These are phyloP conservation scores for Geotrypetes seraphini DNA, from an alignment of 2,797 vertebrate species.

Conservation along the genomic window DNA sequence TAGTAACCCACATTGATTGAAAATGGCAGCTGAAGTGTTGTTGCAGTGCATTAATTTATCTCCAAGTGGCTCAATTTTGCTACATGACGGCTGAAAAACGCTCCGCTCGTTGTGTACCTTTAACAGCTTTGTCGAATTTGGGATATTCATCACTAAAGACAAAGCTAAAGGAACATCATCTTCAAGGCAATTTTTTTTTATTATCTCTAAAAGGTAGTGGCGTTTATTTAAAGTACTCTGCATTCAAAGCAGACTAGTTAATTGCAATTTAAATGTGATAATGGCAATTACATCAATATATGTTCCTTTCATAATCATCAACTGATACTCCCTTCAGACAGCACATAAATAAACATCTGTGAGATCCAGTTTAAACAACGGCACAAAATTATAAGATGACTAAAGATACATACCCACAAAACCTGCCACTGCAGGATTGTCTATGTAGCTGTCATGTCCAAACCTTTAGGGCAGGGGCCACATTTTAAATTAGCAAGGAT, in stretches of 20 bases:
- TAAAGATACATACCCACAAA: not conserved
- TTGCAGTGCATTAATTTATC: constrained; percentile 48
- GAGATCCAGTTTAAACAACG: constrained; percentile 33
- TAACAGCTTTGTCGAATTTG: constrained; percentile 27
- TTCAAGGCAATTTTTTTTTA: constrained; percentile 46
- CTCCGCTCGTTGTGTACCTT: constrained; percentile 31
- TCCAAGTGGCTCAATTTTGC: constrained; percentile 49
- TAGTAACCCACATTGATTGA: constrained; percentile 65
- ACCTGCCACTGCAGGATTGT: not conserved
- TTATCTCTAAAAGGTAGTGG: constrained; percentile 42
- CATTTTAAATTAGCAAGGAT: no score
- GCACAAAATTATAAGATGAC: constrained; percentile 18
- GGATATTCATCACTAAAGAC: constrained; percentile 25
- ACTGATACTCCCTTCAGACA: constrained; percentile 31
- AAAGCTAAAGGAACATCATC: constrained; percentile 32
- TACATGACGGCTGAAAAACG: constrained; percentile 34
- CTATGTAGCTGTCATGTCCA: no score
- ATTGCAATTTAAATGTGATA: constrained; percentile 54
- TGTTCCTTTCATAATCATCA: constrained; percentile 28
- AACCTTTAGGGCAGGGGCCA: no score
- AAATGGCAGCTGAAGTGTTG: constrained; percentile 75
- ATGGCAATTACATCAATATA: constrained; percentile 38
- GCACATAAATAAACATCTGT: constrained; percentile 38
- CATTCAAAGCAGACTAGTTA: constrained; percentile 53
- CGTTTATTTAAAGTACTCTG: constrained; percentile 42